Evolutionary conservation across 2,797 vertebrate genomes (phyloP).

Genomic region (Crossoptilon crossoptilon): DNA sequence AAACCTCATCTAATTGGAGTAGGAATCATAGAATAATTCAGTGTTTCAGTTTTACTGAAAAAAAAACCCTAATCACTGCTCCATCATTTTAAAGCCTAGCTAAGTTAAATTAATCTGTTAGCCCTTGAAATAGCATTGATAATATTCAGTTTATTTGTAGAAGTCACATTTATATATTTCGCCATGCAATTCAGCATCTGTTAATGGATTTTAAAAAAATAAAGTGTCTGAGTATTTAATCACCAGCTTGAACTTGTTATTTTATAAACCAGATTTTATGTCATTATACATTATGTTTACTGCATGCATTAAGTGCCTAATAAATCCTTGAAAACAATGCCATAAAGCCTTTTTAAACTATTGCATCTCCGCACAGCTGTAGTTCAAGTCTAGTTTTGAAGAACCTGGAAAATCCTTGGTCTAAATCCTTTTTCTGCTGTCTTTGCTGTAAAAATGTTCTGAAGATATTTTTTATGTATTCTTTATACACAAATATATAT

Average conservation of each 20-base stretch:
- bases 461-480: background rate
- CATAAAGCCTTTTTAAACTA: background rate
- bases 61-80: background rate
- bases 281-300: background rate
- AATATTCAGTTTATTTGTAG: background rate
- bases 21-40: conserved; percentile 5
- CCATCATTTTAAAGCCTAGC: background rate
- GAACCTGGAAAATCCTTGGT: background rate
- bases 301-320: background rate
- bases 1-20: conserved; percentile 18
- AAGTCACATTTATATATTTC: conserved; percentile 7
- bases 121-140: background rate
- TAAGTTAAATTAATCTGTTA: conserved; percentile 29
- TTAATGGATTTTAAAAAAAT: conserved; percentile 32
- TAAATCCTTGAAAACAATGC: background rate
- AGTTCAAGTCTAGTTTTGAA: background rate
- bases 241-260: background rate
- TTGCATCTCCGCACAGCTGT: background rate
- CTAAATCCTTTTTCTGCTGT: background rate
- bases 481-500: background rate
- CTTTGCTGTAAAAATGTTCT: background rate
- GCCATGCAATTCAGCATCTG: conserved; percentile 6
- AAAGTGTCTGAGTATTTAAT: conserved; percentile 22
- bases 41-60: background rate
- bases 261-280: background rate